phyloP scores from a whole-genome alignment of 2,888 invertebrate species.

The Ornithoptera priamus region DNA sequence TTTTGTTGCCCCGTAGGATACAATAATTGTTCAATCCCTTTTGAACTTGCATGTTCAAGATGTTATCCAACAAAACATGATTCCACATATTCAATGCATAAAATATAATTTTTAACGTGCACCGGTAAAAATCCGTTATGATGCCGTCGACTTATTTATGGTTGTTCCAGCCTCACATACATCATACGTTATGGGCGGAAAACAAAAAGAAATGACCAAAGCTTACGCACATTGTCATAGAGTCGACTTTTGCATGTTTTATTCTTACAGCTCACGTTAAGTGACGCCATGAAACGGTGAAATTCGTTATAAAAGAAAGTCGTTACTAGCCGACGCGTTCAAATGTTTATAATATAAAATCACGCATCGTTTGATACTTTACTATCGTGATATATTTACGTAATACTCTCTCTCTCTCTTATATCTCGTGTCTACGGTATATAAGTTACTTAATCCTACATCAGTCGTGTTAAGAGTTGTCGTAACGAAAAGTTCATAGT shows the following conservation, averaged over 20 bases:
- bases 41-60: no score
- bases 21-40: no score
- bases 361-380: conserved; percentile 18
- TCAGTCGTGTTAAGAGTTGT: no score
- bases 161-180: conserved; percentile 1
- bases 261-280: background rate
- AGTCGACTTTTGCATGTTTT: background rate
- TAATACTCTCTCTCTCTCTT: conserved; percentile 21
- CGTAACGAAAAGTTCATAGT: no score
- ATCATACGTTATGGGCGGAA: conserved; percentile 6
- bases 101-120: background rate
- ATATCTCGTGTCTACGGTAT: conserved; percentile 3
- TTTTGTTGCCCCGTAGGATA: no score
- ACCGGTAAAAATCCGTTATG: conserved; percentile 12
- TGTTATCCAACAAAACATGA: no score
- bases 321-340: conserved; percentile 11
- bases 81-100: background rate
- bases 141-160: conserved; percentile 24
- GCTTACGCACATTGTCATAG: background rate
- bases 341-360: conserved; percentile 15
- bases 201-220: background rate
- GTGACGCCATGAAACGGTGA: conserved; percentile 10
- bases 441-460: no score
- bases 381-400: conserved; percentile 11
- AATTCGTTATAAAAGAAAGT: conserved; percentile 28